These are phyloP conservation scores for Antechinus flavipes DNA, from an alignment of 2,113 vertebrate genomes.

Conservation along the genomic window DNA sequence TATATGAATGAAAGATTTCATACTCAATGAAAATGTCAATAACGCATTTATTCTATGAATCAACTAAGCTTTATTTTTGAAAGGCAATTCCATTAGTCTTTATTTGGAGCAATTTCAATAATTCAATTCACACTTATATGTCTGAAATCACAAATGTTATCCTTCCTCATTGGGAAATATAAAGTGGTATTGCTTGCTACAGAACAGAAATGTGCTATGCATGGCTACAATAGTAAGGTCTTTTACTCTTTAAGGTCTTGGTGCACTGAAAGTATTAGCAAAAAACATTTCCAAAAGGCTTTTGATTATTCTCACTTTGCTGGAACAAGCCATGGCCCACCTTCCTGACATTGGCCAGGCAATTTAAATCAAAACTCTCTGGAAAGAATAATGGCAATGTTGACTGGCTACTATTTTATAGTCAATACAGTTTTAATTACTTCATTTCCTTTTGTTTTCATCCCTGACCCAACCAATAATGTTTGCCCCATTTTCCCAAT, in stretches of 20 bases:
- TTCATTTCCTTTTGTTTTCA: neutral
- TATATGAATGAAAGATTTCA: constrained; percentile 19
- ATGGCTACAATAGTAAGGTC: neutral
- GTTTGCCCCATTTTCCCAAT: neutral
- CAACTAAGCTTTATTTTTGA: constrained; percentile 14
- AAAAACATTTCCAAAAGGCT: neutral
- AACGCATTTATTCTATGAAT: constrained; percentile 41
- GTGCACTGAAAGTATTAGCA: neutral
- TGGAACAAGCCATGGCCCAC: neutral
- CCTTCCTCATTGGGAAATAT: neutral
- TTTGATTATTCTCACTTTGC: neutral
- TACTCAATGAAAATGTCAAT: constrained; percentile 19
- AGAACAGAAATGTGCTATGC: neutral
- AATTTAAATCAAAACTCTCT: neutral
- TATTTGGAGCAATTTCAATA: neutral
- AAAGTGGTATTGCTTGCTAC: neutral
- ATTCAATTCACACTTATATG: neutral
- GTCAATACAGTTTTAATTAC: neutral
- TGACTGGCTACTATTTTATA: neutral
- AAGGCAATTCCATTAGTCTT: neutral
- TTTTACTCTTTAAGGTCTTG: neutral
- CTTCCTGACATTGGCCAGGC: neutral
- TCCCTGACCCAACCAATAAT: neutral
- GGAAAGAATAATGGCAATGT: neutral
- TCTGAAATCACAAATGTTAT: neutral